Base-by-base conservation (phyloP, 2,113 vertebrate genomes). In the Pelmatolapia mariae region DNA sequence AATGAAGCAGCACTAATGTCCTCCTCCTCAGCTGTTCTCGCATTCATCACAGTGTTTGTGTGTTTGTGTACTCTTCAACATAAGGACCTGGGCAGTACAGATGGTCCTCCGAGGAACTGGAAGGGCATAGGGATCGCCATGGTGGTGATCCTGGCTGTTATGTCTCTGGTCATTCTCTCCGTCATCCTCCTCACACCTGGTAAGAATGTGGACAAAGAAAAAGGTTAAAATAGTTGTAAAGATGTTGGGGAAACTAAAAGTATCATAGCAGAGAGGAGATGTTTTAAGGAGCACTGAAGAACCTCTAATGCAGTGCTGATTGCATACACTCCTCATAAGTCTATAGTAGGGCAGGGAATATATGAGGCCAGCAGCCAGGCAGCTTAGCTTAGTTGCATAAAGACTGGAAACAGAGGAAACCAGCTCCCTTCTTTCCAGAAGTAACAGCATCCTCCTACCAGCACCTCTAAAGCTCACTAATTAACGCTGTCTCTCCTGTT, bases 121-220 rank as follows among this genome's bases (percentile, higher is more conserved):
- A 97, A 96, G 87, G 97, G 97, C 84, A 97, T 97, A n/a, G 96
- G 96, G 13, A 97, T 97, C 2, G 96, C 97, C 40, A 87, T 97
- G 96, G 93, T 97, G 92, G 97, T 97, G 85, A 97, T 97, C 78
- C 53, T 96, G 88, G 95, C 93, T 4, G 97, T 97, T 10, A 95
- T 97, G 96, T 97, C 97, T 5, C 89, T 97, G 89, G 97, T 97
- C 87, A 95, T 95, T 15, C 95, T 97, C 43, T 96, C 97, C 0
- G 95, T 97, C 90, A 85, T 97, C 90, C 54, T 97, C 11, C 96
- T 97, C 73, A 96, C 96, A 3, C 97, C 97, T 19, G 97, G 97
- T 97, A 94, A 95, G 96, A 47, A 80, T 9, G 36, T 29, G 52
- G 26, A 63, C 61, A 45, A 71, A 15, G n/a, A 43, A 10, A 36